These are phyloP conservation scores for Pseudobourletiella spinata DNA, from an alignment of 1,140 invertebrate genomes.

Conservation along the genomic window DNA sequence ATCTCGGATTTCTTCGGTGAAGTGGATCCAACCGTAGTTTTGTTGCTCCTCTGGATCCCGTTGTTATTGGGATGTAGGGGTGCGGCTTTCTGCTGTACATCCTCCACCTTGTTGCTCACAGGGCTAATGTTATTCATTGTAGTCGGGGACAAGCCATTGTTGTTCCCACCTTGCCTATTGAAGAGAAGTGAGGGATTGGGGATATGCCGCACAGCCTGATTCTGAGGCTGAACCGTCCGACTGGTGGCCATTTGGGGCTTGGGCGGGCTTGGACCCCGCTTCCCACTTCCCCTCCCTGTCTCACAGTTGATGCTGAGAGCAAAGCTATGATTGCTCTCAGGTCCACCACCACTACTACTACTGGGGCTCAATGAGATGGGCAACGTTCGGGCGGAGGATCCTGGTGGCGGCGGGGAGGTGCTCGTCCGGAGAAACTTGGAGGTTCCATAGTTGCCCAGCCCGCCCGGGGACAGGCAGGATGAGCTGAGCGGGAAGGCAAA, in stretches of 20 bases:
- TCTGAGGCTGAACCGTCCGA: slow-evolving; percentile 37
- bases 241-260: neutral
- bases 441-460: neutral
- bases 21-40: no score
- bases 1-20: no score
- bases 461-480: neutral
- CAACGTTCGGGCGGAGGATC: neutral
- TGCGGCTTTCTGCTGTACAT: no score
- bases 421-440: no score
- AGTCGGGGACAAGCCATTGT: no score
- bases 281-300: neutral
- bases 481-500: neutral
- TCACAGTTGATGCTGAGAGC: neutral
- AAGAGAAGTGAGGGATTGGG: slow-evolving; percentile 40
- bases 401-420: neutral
- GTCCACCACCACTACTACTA: neutral
- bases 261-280: slow-evolving; percentile 4
- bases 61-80: no score
- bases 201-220: slow-evolving; percentile 41
- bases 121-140: no score
- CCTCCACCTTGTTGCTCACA: no score
- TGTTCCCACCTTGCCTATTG: slow-evolving; percentile 35
- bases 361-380: neutral
- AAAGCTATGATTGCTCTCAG: neutral
- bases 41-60: no score